Evolutionary conservation across 2,113 vertebrate genomes (phyloP).

Genomic region (Fregata magnificens): DNA sequence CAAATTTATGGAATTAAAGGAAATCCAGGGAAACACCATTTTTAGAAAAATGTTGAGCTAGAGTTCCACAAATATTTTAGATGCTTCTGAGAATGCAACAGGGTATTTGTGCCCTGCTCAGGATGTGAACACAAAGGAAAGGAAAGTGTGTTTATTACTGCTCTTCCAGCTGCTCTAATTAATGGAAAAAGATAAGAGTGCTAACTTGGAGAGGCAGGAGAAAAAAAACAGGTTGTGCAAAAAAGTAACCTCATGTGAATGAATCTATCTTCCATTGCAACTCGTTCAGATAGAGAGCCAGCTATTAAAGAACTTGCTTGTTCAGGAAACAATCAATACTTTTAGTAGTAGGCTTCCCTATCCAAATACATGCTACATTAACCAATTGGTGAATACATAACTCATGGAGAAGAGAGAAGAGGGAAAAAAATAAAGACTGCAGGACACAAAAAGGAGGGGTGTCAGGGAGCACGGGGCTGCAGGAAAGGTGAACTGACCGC

Average conservation of each 20-base stretch:
- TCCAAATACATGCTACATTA: neutral
- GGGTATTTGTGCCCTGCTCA: neutral
- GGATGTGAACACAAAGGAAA: conserved; percentile 34
- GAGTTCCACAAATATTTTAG: conserved; percentile 30
- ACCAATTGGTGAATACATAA: neutral
- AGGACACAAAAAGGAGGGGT: neutral
- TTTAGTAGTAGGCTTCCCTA: neutral
- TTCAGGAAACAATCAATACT: neutral
- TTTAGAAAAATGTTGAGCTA: neutral
- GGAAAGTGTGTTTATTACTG: neutral
- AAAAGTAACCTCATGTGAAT: neutral
- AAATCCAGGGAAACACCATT: neutral
- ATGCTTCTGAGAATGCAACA: neutral
- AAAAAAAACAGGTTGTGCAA: neutral
- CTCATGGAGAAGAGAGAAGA: neutral
- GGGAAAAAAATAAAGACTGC: neutral
- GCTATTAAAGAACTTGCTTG: neutral
- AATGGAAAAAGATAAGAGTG: neutral
- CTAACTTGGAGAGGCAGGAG: neutral
- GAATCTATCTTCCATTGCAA: neutral
- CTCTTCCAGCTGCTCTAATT: conserved; percentile 2
- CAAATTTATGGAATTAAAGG: neutral
- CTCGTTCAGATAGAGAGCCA: neutral
- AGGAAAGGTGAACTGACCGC: neutral
- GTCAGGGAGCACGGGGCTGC: accelerated